These are phyloP conservation scores for Craseonycteris thonglongyai DNA, from an alignment of 2,113 vertebrate genomes.

Conservation along the genomic window DNA sequence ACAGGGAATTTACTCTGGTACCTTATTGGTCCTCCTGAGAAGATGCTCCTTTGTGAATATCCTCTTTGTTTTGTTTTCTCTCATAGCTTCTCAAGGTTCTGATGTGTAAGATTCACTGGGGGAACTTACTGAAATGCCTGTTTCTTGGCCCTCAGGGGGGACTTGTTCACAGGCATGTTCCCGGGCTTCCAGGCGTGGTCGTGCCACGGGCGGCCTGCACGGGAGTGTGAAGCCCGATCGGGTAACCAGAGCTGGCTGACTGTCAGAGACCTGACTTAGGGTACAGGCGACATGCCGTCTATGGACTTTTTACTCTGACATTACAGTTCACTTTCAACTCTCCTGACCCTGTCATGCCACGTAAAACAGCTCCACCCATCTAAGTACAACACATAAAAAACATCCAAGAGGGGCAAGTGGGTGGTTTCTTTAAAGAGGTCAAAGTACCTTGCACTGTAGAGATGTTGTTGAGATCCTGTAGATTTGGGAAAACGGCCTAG, in stretches of 20 bases:
- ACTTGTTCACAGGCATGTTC: neutral
- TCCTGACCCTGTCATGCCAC: fast-evolving
- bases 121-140: neutral
- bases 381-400: neutral
- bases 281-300: fast-evolving
- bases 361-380: neutral
- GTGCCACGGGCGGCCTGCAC: too few species aligned
- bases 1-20: fast-evolving
- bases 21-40: neutral
- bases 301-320: neutral
- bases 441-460: neutral
- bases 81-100: too few species aligned
- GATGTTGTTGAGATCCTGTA: neutral
- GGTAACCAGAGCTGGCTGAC: fast-evolving
- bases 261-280: neutral
- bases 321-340: neutral
- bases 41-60: too few species aligned
- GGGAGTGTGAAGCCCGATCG: fast-evolving
- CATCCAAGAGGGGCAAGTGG: neutral
- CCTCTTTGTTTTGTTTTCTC: neutral
- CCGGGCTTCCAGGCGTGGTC: neutral
- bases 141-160: neutral
- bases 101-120: neutral
- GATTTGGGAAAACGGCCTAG: neutral
- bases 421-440: neutral